Evolutionary conservation across 2,888 invertebrate species (phyloP), one percentile per base, ranked within the genome.

Genomic region (Lordiphosa andalusiaca): DNA sequence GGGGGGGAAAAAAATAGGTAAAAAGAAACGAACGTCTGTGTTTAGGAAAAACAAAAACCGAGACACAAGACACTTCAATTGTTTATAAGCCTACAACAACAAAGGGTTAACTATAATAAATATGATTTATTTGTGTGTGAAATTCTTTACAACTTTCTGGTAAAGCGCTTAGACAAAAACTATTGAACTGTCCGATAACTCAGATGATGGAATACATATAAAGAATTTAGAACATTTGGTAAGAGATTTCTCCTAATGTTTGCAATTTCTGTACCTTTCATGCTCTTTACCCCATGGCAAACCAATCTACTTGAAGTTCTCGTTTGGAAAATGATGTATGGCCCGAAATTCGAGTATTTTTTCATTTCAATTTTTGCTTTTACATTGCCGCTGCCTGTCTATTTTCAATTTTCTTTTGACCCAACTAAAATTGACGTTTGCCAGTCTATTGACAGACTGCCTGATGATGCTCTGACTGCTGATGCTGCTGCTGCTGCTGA

Each of bases 401-500:
- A 77, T 78, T 78, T 78, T 77, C 74, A 74, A 77, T 81, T 81
- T 53, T 72, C 72, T 77, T 57, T 51, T 63, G 66, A 66, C 56
- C 60, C 67, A 61, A 58, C 71, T 67, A 74, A 65, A 77, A 77
- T 77, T 77, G 77, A 77, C 77, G 67, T 70, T 74, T 58, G 77
- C 60, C 59, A 35, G 67, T 67, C 67, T 70, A 78, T 78, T 78
- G 77, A 78, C 82, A 74, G 77, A 70, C 80, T 48, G 78, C 48
- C 59, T 56, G 44, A 36, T 33, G 59, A 42, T 53, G 53, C 37
- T 59, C 54, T 4, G 53, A 48, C 13, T 38, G 67, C n/a, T n/a
- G n/a, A n/a, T n/a, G n/a, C n/a, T n/a, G n/a, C 13, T 38, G 67
- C n/a, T n/a, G n/a, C 3, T 30, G 40, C 42, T 68, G 69, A 63